Base-by-base conservation (phyloP, 2,888 invertebrate species). In the Coelopa pilipes region DNA sequence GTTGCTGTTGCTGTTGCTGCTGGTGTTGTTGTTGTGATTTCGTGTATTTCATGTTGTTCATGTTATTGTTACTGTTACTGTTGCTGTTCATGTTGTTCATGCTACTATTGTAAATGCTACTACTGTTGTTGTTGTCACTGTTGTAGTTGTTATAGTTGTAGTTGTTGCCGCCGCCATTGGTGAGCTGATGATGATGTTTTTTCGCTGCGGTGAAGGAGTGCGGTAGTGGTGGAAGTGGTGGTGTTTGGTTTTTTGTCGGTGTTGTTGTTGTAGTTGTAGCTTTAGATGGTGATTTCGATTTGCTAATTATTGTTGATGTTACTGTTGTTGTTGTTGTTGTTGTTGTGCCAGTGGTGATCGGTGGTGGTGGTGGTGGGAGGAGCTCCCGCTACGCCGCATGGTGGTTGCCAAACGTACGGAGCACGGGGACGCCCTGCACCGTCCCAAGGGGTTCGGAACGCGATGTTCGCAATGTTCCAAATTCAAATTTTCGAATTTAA, bases 341-440 rank as follows among this genome's bases (percentile, higher is more conserved):
- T 79, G 77, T 24, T 79, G 77, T 79, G 82, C 75, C 67, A 57
- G 72, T 80, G 70, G 65, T 72, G 72, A 74, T 68, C n/a, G 74
- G 75, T 62, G 76, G 74, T 73, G 77, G 74, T 73, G 77, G 80
- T 81, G 79, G 79, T 78, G 81, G 81, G 81, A 80, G 82, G 80
- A 86, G 84, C 81, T 87, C 87, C 85, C 86, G 88, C 88, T 88
- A 88, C 87, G 87, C 87, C 83, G 84, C 86, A 81, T 87, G 87
- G 84, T 88, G 87, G 81, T 86, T 87, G 81, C 87, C 88, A 84
- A 88, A 88, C 82, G 88, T 88, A 82, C 87, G 87, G 80, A 88
- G 87, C 80, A 88, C 88, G 81, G 88, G 88, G 82, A 88, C 85
- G 83, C 86, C 86, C 88, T 88, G 79, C 74, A 67, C 63, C 70